Base-by-base conservation (phyloP, 2,113 vertebrate genomes). In the Xiphophorus maculatus region DNA sequence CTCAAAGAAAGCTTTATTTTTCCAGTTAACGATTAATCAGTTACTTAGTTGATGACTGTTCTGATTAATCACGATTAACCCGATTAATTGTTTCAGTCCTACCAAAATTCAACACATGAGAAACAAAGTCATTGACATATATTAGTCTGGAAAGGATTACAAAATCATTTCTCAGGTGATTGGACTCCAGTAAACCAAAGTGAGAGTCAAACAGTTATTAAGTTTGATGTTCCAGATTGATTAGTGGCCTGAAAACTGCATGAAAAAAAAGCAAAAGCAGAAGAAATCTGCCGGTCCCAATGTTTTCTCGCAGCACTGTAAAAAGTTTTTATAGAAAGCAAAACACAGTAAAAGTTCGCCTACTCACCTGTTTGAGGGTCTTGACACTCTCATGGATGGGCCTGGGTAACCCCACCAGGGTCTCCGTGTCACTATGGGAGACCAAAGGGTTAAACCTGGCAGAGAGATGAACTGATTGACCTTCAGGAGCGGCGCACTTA, bases 361-460 rank as follows among this genome's bases (percentile, higher is more conserved):
- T 4, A 86, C 73, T 92, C 73, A 99, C 97, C 96, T 97, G 97
- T 92, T 99, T 99, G 27, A 99, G 94, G 6, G 96, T 99, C 94
- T 97, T 99, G 85, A 99, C 97, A 0, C 98, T 99, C 76, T 99
- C 97, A 0, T 99, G 98, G 84, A 99, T 99, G 1, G 98, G 98
- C 71, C 96, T 93, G 0, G 98, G 97, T 1, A 99, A 90, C 67
- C 98, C 98, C 42, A 99, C 97, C 54, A 99, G 93, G 22, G 98
- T 99, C 14, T 99, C 97, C 0, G 95, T 98, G 93, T 99, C 98
- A 84, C 98, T 99, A 83, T 11, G 76, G 89, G 71, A 84, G 58
- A 82, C 71, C 1, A 0, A 10, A 37, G 2, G 68, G 35, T 71
- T 63, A 74, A 22, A 35, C 0, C 2, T 22, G 17, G 51, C 25